These are phyloP conservation scores for Meta bourneti DNA, from an alignment of 2,888 invertebrate species.

Conservation along the genomic window DNA sequence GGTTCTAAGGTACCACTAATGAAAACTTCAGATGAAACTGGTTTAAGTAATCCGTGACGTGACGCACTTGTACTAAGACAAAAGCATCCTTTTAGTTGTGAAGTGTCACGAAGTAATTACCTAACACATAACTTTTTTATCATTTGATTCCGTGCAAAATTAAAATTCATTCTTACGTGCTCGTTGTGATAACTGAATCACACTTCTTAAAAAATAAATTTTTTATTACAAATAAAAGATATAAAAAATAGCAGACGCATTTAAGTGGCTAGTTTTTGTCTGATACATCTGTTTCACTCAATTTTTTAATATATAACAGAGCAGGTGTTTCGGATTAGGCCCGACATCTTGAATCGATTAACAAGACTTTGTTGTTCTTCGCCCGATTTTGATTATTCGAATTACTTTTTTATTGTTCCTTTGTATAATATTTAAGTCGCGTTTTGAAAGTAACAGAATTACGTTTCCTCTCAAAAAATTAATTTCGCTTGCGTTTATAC, in stretches of 20 bases:
- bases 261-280: conserved; percentile 21
- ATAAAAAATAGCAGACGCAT: background rate
- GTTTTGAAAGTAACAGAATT: too few relatives aligned
- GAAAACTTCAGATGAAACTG: background rate
- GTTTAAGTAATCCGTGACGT: background rate
- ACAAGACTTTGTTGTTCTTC: conserved; percentile 9
- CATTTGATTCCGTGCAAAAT: background rate
- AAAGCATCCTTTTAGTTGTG: background rate
- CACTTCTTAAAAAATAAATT: background rate
- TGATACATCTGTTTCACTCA: conserved; percentile 9
- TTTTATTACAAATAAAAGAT: background rate
- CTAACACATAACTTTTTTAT: background rate
- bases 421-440: background rate
- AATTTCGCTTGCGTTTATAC: too few relatives aligned
- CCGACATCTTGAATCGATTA: background rate
- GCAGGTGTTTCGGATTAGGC: conserved; percentile 37
- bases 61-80: background rate
- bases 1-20: background rate
- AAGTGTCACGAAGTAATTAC: background rate
- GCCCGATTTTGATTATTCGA: background rate
- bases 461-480: too few relatives aligned
- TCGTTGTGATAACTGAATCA: background rate
- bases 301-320: background rate
- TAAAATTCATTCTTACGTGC: background rate
- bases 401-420: background rate